Conservation (phyloP, 2,888 invertebrate genomes). For the Drosophila mettleri region DNA sequence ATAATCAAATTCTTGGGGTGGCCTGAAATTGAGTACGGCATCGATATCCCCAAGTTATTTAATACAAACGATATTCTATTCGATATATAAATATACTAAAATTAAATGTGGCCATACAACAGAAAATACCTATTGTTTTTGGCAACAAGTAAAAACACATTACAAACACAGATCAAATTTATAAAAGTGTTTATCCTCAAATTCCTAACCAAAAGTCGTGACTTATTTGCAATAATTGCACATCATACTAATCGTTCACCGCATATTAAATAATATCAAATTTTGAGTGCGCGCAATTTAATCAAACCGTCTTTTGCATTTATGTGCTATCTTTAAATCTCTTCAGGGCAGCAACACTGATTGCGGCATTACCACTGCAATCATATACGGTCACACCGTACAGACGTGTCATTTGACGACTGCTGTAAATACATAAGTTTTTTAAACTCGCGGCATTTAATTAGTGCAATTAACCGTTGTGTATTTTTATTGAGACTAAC, state of each 20-base stretch:
- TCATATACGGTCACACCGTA: slow-evolving; percentile 38
- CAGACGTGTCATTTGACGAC: slow-evolving; percentile 62
- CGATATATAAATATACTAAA: slow-evolving; percentile 12
- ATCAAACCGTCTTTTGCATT: background rate
- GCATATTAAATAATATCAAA: background rate
- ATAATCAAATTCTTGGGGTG: slow-evolving; percentile 39
- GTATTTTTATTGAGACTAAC: slow-evolving; percentile 5
- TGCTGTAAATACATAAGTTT: slow-evolving; percentile 66
- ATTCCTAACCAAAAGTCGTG: background rate
- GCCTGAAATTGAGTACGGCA: slow-evolving; percentile 13
- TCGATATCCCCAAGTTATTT: slow-evolving; percentile 27
- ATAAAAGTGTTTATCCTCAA: background rate
- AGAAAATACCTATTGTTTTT: background rate
- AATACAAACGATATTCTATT: slow-evolving; percentile 6
- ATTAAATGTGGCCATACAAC: background rate
- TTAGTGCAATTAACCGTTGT: slow-evolving; percentile 26
- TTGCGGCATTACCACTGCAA: background rate
- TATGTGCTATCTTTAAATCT: background rate
- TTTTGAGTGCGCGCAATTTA: background rate
- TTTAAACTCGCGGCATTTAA: slow-evolving; percentile 60
- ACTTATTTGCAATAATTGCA: too few species aligned
- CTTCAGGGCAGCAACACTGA: background rate
- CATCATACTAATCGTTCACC: background rate
- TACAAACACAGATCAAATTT: background rate
- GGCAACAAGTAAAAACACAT: background rate